phyloP scores from a whole-genome alignment of 2,797 vertebrate genomes.

The Oreochromis grahami region DNA sequence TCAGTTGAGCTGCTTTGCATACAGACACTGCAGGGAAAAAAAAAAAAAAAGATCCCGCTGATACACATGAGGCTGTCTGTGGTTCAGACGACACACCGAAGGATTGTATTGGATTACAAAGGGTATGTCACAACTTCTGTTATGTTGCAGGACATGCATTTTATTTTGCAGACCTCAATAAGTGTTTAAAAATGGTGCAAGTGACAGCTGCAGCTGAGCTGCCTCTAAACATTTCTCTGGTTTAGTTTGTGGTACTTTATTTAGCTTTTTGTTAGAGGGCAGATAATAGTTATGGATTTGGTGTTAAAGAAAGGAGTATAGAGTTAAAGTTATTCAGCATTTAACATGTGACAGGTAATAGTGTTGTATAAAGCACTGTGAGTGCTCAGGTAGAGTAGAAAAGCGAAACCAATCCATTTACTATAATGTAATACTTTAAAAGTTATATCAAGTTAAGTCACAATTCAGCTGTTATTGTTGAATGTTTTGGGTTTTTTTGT shows the following conservation, averaged over 20 bases:
- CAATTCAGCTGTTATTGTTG: not conserved
- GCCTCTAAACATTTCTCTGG: not conserved
- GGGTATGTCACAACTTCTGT: not conserved
- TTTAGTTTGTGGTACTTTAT: not conserved
- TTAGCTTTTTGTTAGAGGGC: not conserved
- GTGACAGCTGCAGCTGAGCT: not conserved
- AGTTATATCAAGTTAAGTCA: not conserved
- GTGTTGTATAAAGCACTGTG: not conserved
- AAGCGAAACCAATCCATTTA: not conserved
- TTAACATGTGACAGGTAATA: not conserved
- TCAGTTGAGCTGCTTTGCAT: slow-evolving; percentile 66
- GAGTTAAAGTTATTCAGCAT: not conserved
- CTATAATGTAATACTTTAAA: not conserved
- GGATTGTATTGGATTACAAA: not conserved
- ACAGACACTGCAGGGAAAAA: slow-evolving; percentile 2
- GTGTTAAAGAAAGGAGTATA: rapidly evolving
- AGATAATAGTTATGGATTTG: not conserved
- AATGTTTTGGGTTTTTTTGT: not conserved
- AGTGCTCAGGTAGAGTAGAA: not conserved
- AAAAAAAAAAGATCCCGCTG: not conserved
- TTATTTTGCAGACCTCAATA: not conserved
- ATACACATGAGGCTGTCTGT: not conserved
- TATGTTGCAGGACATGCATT: not conserved
- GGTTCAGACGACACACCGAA: not conserved
- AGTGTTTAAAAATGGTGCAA: not conserved